Conservation (phyloP, 2,113 vertebrate genomes). For the Guaruba guarouba region DNA sequence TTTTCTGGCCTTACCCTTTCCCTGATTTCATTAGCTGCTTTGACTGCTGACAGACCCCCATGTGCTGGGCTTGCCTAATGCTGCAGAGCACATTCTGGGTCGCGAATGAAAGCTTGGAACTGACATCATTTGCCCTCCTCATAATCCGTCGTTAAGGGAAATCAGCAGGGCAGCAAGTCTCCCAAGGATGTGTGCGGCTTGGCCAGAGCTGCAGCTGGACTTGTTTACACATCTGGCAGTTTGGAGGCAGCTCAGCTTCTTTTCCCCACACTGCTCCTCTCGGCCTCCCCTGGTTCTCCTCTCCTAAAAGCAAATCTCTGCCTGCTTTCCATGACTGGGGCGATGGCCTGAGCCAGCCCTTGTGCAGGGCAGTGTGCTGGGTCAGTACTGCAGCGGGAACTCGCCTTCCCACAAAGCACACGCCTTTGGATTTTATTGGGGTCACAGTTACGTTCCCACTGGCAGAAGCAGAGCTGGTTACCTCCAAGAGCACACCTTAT, state of each 20-base stretch:
- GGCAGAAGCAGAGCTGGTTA: not conserved
- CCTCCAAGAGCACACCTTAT: too few relatives aligned
- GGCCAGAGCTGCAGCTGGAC: not conserved
- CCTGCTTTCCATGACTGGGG: not conserved
- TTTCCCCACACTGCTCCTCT: not conserved
- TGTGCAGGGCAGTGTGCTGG: not conserved
- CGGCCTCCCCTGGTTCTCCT: not conserved
- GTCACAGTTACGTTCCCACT: fast-evolving
- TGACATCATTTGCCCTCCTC: not conserved
- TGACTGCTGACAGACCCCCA: conserved; percentile 36
- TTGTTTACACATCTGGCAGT: not conserved
- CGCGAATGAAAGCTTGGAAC: not conserved
- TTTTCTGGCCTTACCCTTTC: conserved; percentile 36
- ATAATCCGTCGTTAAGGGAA: not conserved
- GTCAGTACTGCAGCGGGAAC: not conserved
- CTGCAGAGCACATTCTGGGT: not conserved
- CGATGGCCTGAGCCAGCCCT: not conserved
- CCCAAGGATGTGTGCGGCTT: not conserved
- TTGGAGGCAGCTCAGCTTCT: not conserved
- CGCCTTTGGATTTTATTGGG: fast-evolving
- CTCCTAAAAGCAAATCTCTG: not conserved
- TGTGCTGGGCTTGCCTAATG: not conserved
- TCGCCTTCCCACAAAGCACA: fast-evolving
- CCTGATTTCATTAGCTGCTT: conserved; percentile 36
- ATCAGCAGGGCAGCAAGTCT: not conserved